Base-by-base conservation (phyloP, 2,888 invertebrate genomes). In the Apamea sordens region DNA sequence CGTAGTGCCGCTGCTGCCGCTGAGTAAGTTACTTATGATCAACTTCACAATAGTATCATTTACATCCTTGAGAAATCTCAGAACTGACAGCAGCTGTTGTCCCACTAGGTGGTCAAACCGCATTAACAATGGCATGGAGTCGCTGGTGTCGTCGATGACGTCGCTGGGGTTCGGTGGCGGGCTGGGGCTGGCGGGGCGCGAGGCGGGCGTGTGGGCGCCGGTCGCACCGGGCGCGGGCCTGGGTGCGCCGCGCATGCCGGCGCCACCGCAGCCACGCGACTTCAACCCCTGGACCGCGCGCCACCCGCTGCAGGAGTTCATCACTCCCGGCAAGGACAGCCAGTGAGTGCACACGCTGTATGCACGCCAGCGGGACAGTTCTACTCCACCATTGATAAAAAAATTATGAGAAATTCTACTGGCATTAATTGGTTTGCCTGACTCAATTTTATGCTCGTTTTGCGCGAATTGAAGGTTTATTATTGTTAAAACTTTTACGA, bases 221-320 rank as follows among this genome's bases (percentile, higher is more conserved):
- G 87, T 86, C 83, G 79, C 83, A 28, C 61, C 73, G 53, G 70
- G 67, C 44, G 59, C 82, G 65, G 87, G 80, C 70, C 65, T 70
- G 76, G 74, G 79, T 67, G 76, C 90, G 44, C 86, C 88, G 74
- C 86, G 87, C 82, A 70, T 83, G 77, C 87, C 89, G 61, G 83
- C 82, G 74, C 83, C 87, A 63, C 90, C 90, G 70, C 88, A 89
- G 76, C 85, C 92, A 73, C 90, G 89, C 50, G 94, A 94, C 90
- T 96, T 95, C 92, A 96, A 96, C 92, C 95, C 95, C 21, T 96
- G 96, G 96, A 96, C 96, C 13, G 93, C 95, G 77, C 93, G 92
- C 47, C 95, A 95, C 82, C 96, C 96, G 83, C 92, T 96, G 86
- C 93, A 94, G 85, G 95, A 94, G 90, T 95, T 95, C 91, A 93